Conservation (phyloP, 2,888 invertebrate species). For the Ophion obscuratus region DNA sequence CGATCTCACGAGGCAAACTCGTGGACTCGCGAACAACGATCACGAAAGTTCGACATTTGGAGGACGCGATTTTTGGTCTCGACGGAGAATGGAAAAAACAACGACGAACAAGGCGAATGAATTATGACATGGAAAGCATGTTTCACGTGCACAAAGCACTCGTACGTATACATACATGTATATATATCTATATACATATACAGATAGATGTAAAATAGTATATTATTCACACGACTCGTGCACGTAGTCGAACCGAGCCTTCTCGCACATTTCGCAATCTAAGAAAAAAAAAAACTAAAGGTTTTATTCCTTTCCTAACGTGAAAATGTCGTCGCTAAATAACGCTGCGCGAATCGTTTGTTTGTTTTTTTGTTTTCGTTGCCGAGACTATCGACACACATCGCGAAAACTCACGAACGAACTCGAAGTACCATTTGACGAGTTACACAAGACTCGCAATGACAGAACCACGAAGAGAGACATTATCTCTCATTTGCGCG, state of each 20-base stretch:
- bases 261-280: conserved; percentile 23
- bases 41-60: conserved; percentile 44
- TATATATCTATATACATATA: conserved; percentile 3
- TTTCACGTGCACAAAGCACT: conserved; percentile 7
- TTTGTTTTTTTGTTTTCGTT: background rate
- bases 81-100: background rate
- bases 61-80: conserved; percentile 20
- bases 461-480: conserved; percentile 53
- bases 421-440: conserved; percentile 48
- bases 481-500: conserved; percentile 17
- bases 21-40: conserved; percentile 31
- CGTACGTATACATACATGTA: background rate
- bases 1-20: conserved; percentile 42
- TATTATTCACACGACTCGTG: conserved; percentile 23
- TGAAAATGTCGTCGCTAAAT: background rate
- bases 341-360: background rate
- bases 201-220: background rate
- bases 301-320: background rate
- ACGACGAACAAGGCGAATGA: conserved; percentile 9
- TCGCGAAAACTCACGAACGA: conserved; percentile 22
- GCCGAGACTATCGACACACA: background rate
- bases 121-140: conserved; percentile 18
- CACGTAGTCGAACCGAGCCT: conserved; percentile 6
- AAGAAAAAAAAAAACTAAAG: background rate
- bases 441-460: conserved; percentile 65